A percentile compares a stretch with the other conserved stretches of the same genome.
Evolutionary conservation across 2,797 vertebrate species (phyloP).

Genomic region (Pipistrellus pygmaeus): DNA sequence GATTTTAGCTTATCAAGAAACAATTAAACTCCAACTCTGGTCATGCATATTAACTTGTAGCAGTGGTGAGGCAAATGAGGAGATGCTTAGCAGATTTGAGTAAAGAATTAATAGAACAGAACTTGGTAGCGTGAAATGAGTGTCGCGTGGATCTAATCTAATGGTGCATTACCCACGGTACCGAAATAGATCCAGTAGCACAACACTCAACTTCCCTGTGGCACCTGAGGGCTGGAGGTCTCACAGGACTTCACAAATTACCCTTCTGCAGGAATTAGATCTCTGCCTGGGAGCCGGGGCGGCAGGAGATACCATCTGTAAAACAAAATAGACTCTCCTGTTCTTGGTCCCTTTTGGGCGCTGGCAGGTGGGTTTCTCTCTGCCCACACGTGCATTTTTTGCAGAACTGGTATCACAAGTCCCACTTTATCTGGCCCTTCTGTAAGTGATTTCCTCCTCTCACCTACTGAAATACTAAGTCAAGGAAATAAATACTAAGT

Average conservation of each 20-base stretch:
- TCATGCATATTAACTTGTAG: constrained; percentile 78
- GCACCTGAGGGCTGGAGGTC: constrained; percentile 59
- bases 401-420: neutral
- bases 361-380: neutral
- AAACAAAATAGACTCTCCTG: constrained; percentile 19
- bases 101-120: constrained; percentile 75
- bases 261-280: constrained; percentile 69
- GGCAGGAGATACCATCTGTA: constrained; percentile 21
- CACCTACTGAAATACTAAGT: neutral
- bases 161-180: constrained; percentile 49
- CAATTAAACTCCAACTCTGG: constrained; percentile 80
- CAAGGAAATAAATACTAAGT: neutral
- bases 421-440: neutral
- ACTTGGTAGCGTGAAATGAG: constrained; percentile 64
- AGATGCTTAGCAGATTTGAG: constrained; percentile 70
- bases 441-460: neutral
- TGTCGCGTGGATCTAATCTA: neutral
- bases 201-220: neutral
- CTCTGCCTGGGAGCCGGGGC: constrained; percentile 14
- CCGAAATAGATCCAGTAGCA: constrained; percentile 62
- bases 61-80: constrained; percentile 67
- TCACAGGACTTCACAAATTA: constrained; percentile 70
- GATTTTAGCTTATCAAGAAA: constrained; percentile 79
- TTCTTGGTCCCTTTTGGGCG: neutral
- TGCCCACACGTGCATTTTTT: neutral